These are phyloP conservation scores for Seriola aureovittata DNA, from an alignment of 2,113 vertebrate species.

Conservation along the genomic window DNA sequence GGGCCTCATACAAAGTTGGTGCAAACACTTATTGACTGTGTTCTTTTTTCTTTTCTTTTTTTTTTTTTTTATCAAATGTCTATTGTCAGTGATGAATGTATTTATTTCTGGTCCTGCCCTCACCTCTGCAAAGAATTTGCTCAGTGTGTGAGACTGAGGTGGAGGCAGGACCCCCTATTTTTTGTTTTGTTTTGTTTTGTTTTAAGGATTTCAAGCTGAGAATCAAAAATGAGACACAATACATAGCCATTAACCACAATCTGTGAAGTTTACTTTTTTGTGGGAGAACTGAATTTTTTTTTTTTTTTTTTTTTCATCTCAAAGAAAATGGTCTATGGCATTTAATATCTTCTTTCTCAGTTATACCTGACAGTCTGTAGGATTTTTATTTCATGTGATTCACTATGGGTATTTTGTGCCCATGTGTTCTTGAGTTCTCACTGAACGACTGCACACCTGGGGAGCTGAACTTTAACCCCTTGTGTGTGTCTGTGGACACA, in stretches of 20 bases:
- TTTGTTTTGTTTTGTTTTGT: constrained; percentile 62
- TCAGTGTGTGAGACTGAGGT: constrained; percentile 84
- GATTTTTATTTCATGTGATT: constrained; percentile 73
- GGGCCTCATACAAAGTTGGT: constrained; percentile 93
- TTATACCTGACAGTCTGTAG: constrained; percentile 69
- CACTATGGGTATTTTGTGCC: constrained; percentile 60
- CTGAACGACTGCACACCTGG: constrained; percentile 70
- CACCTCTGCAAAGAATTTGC: constrained; percentile 88
- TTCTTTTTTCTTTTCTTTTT: constrained; percentile 85
- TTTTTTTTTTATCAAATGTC: constrained; percentile 90
- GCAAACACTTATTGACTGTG: constrained; percentile 98
- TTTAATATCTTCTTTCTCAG: constrained; percentile 72
- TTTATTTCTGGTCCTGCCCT: constrained; percentile 95
- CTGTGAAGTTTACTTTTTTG: constrained; percentile 88
- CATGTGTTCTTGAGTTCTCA: constrained; percentile 72
- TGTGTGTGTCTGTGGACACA: constrained; percentile 71
- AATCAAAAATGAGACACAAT: constrained; percentile 87
- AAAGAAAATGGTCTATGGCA: constrained; percentile 73
- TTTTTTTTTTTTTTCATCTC: constrained; percentile 23
- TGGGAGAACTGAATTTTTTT: constrained; percentile 78
- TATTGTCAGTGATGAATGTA: constrained; percentile 99
- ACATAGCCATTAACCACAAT: constrained; percentile 95
- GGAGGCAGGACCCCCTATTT: constrained; percentile 74
- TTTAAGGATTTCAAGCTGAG: constrained; percentile 85
- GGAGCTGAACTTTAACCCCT: constrained; percentile 64